Conservation (phyloP, 2,888 invertebrate species). For the Callimorpha dominula region DNA sequence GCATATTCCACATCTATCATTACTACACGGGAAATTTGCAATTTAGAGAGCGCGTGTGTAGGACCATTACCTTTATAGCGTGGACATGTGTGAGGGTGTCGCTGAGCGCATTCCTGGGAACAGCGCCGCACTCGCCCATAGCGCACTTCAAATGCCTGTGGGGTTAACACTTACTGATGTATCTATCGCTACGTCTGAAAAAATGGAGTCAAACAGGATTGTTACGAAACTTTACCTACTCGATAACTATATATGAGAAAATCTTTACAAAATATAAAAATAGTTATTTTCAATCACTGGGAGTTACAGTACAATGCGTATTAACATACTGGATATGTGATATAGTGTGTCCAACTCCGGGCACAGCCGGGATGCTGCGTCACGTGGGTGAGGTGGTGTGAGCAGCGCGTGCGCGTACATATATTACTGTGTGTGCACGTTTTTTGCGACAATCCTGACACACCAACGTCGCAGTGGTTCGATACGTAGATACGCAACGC, state of each 20-base stretch:
- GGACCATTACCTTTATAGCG: constrained; percentile 1
- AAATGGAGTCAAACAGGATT: neutral
- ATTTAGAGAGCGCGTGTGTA: neutral
- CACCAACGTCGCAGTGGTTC: neutral
- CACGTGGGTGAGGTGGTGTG: neutral
- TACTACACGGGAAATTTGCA: neutral
- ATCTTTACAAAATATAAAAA: no score
- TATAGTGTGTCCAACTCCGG: neutral
- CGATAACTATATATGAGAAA: no score
- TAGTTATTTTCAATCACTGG: no score
- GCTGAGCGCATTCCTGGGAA: constrained; percentile 4
- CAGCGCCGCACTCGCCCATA: no score
- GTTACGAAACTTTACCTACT: no score
- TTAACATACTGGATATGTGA: no score
- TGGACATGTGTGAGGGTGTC: neutral
- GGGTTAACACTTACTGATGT: neutral
- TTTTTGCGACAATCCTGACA: constrained; percentile 1
- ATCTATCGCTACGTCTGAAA: no score
- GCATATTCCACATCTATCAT: no score
- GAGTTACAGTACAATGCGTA: no score
- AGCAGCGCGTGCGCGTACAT: neutral
- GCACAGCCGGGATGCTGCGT: neutral
- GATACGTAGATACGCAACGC: constrained; percentile 2
- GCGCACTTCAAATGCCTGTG: neutral
- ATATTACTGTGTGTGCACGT: neutral